Percentiles rank a stretch among this genome's conserved stretches.
phyloP scores from a whole-genome alignment of 2,888 invertebrate species.

The Aleiodes alternator region DNA sequence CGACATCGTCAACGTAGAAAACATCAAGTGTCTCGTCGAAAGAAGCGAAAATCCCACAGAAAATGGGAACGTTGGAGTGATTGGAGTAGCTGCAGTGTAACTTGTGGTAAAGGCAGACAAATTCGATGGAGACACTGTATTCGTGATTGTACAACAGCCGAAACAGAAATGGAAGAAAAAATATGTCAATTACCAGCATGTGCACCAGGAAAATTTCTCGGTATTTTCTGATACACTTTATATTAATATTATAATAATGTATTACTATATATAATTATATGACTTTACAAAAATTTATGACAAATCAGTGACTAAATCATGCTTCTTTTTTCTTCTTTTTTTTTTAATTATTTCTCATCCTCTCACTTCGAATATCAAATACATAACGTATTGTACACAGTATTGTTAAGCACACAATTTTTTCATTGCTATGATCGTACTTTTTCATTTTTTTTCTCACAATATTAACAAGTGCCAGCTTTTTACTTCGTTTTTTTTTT shows the following conservation, averaged over 20 bases:
- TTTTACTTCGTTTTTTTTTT: constrained; percentile 23
- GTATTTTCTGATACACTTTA: constrained; percentile 60
- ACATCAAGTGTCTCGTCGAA: neutral
- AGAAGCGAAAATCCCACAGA: constrained; percentile 49
- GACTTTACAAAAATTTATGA: constrained; percentile 24
- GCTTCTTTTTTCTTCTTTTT: constrained; percentile 59
- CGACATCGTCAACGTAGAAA: constrained; percentile 9
- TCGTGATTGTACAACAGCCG: constrained; percentile 71
- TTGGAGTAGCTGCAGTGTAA: constrained; percentile 81
- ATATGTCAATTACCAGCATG: constrained; percentile 77
- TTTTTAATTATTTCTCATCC: constrained; percentile 57
- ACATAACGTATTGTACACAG: constrained; percentile 70
- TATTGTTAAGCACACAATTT: constrained; percentile 58
- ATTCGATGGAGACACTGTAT: constrained; percentile 78
- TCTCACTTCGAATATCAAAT: constrained; percentile 64
- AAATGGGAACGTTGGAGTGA: constrained; percentile 78
- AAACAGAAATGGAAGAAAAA: constrained; percentile 77
- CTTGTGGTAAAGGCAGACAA: constrained; percentile 80
- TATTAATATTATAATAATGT: constrained; percentile 5
- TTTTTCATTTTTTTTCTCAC: constrained; percentile 51
- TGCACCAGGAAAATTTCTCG: constrained; percentile 70
- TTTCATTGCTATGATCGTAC: constrained; percentile 55
- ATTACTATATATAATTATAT: constrained; percentile 14
- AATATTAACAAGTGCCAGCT: constrained; percentile 58
- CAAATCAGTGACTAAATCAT: neutral